Evolutionary conservation across 2,888 invertebrate genomes (phyloP).

Genomic region (Apeira syringaria): DNA sequence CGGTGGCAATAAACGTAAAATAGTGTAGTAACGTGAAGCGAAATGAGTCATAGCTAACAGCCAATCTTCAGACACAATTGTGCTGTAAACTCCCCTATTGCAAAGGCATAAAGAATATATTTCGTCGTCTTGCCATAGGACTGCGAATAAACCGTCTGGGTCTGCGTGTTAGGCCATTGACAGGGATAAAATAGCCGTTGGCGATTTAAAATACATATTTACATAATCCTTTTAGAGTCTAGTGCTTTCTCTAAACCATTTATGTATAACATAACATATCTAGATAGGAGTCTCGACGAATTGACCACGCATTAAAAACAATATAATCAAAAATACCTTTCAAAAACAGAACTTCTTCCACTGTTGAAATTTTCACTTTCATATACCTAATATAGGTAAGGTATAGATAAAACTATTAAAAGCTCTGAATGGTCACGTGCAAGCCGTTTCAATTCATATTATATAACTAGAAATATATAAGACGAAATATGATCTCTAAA

Average conservation of each 20-base stretch:
- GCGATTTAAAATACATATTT: slow-evolving; percentile 19
- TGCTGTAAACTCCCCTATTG: slow-evolving; percentile 17
- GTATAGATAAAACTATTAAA: too few species aligned
- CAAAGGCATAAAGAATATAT: slow-evolving; percentile 22
- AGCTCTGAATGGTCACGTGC: too few species aligned
- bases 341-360: too few species aligned
- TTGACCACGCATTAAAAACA: too few species aligned
- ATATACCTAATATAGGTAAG: too few species aligned
- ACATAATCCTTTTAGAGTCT: too few species aligned
- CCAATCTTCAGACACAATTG: slow-evolving; percentile 9
- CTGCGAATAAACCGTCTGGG: slow-evolving; percentile 16
- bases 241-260: too few species aligned
- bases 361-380: too few species aligned
- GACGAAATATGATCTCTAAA: slow-evolving; percentile 36
- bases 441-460: slow-evolving; percentile 27
- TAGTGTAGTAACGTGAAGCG: slow-evolving; percentile 27
- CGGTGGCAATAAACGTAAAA: slow-evolving; percentile 29
- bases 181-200: slow-evolving; percentile 20
- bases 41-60: slow-evolving; percentile 30
- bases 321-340: too few species aligned
- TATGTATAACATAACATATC: too few species aligned
- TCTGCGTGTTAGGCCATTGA: slow-evolving; percentile 26
- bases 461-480: slow-evolving; percentile 26
- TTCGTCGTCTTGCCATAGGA: slow-evolving; percentile 16
- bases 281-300: too few species aligned